phyloP scores from a whole-genome alignment of 2,113 vertebrate genomes.

The Bujurquina vittata region DNA sequence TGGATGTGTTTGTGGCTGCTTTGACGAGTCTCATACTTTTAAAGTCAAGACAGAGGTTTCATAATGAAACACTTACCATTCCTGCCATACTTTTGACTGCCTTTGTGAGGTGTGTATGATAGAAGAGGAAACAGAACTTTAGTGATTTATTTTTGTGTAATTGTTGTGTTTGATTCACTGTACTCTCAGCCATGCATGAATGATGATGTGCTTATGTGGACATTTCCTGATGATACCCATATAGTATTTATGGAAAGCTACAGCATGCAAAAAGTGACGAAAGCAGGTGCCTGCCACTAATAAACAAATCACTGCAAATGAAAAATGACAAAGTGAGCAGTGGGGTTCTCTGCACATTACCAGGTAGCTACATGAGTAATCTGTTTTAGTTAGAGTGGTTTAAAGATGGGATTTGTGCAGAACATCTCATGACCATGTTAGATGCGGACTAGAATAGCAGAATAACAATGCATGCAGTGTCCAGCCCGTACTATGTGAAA shows the following conservation, averaged over 20 bases:
- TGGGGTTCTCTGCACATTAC: too few species aligned
- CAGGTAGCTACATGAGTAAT: background rate
- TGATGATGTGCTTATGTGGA: background rate
- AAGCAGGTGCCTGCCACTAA: background rate
- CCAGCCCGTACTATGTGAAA: background rate
- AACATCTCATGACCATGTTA: background rate
- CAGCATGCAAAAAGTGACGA: background rate
- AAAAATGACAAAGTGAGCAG: background rate
- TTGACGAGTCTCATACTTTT: background rate
- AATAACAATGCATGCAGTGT: background rate
- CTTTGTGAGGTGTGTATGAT: slow-evolving; percentile 85
- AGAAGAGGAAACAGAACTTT: slow-evolving; percentile 60
- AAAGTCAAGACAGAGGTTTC: background rate
- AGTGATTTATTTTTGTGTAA: slow-evolving; percentile 7
- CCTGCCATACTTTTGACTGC: slow-evolving; percentile 95
- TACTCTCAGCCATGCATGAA: slow-evolving; percentile 26
- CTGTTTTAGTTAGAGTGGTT: background rate
- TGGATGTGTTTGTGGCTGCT: background rate
- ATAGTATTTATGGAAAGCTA: background rate
- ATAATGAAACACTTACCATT: slow-evolving; percentile 87
- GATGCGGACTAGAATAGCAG: background rate
- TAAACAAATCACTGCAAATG: background rate
- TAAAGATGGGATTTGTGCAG: background rate
- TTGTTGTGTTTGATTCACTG: slow-evolving; percentile 8
- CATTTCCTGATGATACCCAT: background rate